A percentile compares a stretch with the other conserved stretches of the same genome.
phyloP scores from a whole-genome alignment of 1,140 invertebrate genomes.

The Ips typographus region DNA sequence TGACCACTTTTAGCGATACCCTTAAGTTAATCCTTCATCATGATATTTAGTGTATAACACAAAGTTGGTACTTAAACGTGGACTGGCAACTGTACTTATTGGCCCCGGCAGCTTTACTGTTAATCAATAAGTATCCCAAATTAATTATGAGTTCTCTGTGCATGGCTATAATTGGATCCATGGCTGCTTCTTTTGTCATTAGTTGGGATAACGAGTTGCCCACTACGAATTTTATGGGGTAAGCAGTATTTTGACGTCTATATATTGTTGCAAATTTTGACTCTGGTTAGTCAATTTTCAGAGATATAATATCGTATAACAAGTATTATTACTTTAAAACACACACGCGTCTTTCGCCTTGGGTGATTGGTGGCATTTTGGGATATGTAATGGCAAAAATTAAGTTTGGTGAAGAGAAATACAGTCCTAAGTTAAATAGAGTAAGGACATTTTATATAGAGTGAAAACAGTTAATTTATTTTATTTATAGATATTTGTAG shows the following conservation, averaged over 20 bases:
- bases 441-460: not conserved
- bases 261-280: not conserved
- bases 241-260: not conserved
- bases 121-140: constrained; percentile 1
- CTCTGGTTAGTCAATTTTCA: not conserved
- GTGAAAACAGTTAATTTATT: too few species aligned
- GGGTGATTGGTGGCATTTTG: constrained; percentile 17
- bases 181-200: not conserved
- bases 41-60: constrained; percentile 23
- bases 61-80: constrained; percentile 25
- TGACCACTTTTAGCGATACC: too few species aligned
- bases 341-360: constrained; percentile 11
- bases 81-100: constrained; percentile 20
- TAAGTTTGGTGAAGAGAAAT: not conserved
- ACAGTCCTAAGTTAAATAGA: not conserved
- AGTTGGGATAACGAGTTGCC: not conserved
- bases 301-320: not conserved
- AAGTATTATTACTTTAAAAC: constrained; percentile 16
- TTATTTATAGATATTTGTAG: not conserved
- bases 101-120: constrained; percentile 6
- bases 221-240: not conserved
- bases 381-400: constrained; percentile 9
- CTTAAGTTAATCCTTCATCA: constrained; percentile 17
- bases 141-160: not conserved
- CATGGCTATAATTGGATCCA: not conserved